Evolutionary conservation across 2,888 invertebrate species (phyloP).

Genomic region (Pseudolycoriella hygida): DNA sequence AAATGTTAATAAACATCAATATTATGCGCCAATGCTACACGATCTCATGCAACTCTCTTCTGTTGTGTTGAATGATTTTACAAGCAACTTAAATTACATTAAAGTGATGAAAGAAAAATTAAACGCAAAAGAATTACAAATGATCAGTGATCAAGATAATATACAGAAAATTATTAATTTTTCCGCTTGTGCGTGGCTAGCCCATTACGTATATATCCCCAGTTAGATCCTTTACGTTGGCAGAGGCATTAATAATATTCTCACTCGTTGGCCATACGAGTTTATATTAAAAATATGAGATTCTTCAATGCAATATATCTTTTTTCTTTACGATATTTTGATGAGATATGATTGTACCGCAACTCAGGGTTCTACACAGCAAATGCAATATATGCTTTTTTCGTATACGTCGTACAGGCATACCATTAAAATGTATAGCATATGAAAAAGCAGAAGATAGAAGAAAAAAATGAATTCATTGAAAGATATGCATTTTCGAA

Average conservation of each 20-base stretch:
- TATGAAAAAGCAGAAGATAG: no score
- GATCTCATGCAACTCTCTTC: no score
- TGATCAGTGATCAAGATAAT: conserved; percentile 1
- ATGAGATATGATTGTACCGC: neutral
- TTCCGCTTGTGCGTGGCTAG: neutral
- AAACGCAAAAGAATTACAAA: conserved; percentile 1
- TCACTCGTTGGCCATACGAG: neutral
- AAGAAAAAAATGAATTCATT: no score
- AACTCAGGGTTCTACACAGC: no score
- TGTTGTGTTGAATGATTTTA: neutral
- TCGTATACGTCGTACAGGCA: no score
- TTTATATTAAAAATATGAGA: neutral
- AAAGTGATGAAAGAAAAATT: conserved; percentile 1
- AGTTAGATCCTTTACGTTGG: neutral
- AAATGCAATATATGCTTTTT: no score
- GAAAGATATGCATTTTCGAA: neutral
- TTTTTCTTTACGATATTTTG: neutral
- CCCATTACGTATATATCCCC: neutral
- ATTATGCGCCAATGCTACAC: no score
- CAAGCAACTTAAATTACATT: neutral
- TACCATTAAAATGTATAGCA: no score
- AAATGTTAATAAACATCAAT: no score
- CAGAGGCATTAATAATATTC: neutral
- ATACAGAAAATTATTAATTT: conserved; percentile 1
- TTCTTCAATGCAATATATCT: neutral